phyloP scores from a whole-genome alignment of 2,888 invertebrate species.

The Pachliopta kotzebuea region DNA sequence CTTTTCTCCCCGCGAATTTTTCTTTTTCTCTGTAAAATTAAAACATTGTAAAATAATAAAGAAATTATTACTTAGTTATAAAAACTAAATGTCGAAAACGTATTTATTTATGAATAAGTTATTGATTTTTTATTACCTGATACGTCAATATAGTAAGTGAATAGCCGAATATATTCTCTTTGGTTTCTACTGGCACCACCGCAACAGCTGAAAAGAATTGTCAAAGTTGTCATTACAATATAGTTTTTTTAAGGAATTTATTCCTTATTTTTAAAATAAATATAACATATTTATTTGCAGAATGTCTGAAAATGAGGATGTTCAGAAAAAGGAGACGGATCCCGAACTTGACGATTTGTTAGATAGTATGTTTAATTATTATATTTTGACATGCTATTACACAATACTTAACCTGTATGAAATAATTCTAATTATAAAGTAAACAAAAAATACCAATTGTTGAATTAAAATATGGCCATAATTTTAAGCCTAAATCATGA shows the following conservation, averaged over 20 bases:
- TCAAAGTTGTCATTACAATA: conserved; percentile 16
- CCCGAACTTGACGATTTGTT: conserved; percentile 87
- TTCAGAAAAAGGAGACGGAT: conserved; percentile 71
- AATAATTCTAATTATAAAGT: neutral
- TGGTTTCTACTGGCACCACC: neutral
- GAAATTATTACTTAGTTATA: neutral
- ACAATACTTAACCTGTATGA: conserved; percentile 55
- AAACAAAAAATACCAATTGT: neutral
- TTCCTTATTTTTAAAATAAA: conserved; percentile 3
- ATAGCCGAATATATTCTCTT: neutral
- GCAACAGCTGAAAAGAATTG: neutral
- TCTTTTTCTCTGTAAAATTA: no score
- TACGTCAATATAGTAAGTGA: neutral
- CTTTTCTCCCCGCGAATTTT: no score
- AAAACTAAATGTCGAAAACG: neutral
- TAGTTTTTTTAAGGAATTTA: neutral
- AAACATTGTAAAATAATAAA: no score
- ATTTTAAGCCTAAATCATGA: no score
- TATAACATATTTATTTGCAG: neutral
- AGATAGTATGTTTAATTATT: conserved; percentile 82
- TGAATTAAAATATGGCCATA: no score
- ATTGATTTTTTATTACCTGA: no score
- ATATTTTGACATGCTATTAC: conserved; percentile 42
- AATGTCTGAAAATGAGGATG: conserved; percentile 70
- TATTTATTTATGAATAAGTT: no score